Base-by-base conservation (phyloP, 2,888 invertebrate species). In the Rhogogaster chlorosoma region DNA sequence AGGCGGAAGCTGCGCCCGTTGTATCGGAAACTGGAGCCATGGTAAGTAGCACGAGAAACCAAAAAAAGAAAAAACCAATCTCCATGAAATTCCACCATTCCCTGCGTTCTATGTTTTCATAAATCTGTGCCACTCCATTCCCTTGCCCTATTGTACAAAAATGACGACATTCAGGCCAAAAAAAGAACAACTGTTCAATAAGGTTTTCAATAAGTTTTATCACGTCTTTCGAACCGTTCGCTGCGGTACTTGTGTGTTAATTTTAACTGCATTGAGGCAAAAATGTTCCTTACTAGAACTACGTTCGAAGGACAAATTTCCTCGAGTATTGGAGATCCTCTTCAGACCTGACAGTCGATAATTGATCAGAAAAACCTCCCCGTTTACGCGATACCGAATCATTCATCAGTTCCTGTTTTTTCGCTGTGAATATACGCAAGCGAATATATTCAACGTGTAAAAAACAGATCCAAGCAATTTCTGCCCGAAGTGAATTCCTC, bases 21-120 rank as follows among this genome's bases (percentile, higher is more conserved):
- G 85, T 91, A 57, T 88, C 90, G 73, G 90, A 91, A 84, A 91
- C 89, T 70, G 88, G 89, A 85, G 92, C 92, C 5, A 90, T 92
- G 92, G 92, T 92, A 89, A 91, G 92, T 88, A 61, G n/a, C n/a
- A 45, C 22, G 22, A 29, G 29, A 77, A 77, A 22, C 12, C 9
- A 6, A 49, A 49, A 18, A 49, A 49, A 29, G 15, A 10, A 70
- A 10, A 38, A 29, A 12, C 15, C 29, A 15, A 15, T 0, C 15
- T 10, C n/a, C 38, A 36, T n/a, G 15, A 32, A 70, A 70, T 38
- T 9, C 22, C 71, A 42, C 10, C 22, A 42, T 22, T 71, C 71
- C 61, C 61, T 9, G 3, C 61, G 22, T 22, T 18, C 9, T 6
- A 1, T 22, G 61, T n/a, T 1, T 61, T 7, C 10, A 26, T 64